phyloP scores from a whole-genome alignment of 2,113 vertebrate genomes.

The Leucosticte australis region DNA sequence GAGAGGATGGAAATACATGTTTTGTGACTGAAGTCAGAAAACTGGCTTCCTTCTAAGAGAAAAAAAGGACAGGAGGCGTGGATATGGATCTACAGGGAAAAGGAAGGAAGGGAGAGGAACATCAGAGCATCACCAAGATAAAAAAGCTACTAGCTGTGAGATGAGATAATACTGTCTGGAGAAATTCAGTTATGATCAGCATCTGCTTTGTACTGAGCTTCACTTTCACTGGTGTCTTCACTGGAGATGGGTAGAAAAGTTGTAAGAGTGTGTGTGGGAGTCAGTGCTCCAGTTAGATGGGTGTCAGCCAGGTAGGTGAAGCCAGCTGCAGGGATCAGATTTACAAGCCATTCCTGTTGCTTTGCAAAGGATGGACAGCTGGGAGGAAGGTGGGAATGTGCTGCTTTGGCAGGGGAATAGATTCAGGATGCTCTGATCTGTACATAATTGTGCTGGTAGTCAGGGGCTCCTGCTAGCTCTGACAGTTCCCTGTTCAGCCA shows the following conservation, averaged over 20 bases:
- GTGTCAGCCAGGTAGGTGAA: neutral
- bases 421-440: neutral
- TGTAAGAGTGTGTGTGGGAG: neutral
- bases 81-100: constrained; percentile 3
- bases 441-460: neutral
- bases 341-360: neutral
- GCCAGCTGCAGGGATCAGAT: neutral
- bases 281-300: neutral
- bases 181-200: neutral
- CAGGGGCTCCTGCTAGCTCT: neutral
- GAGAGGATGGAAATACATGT: neutral
- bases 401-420: neutral
- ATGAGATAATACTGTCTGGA: neutral
- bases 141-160: constrained; percentile 18
- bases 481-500: neutral
- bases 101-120: neutral
- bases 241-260: neutral
- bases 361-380: neutral
- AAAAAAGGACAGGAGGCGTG: neutral
- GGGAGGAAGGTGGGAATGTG: neutral
- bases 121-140: neutral
- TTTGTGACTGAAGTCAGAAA: neutral
- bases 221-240: neutral
- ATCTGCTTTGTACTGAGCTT: constrained; percentile 27
- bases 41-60: neutral